Evolutionary conservation across 2,797 vertebrate species (phyloP).

Genomic region (Sphenopsis melanotis): DNA sequence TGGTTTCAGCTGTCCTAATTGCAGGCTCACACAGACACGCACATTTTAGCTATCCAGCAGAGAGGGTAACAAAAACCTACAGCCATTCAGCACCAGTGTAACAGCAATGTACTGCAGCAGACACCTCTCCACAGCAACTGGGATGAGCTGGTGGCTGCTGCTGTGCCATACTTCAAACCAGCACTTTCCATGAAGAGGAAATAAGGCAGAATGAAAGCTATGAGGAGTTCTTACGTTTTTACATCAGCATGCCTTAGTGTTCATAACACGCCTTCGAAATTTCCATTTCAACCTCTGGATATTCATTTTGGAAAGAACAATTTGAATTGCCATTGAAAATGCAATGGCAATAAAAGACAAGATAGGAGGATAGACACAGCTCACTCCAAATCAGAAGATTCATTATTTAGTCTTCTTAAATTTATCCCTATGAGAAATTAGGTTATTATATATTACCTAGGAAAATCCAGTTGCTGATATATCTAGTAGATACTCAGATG

Average conservation of each 20-base stretch:
- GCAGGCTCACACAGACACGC: neutral
- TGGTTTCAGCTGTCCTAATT: neutral
- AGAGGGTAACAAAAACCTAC: neutral
- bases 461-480: neutral
- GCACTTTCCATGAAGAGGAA: neutral
- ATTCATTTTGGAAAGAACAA: neutral
- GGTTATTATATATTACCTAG: neutral
- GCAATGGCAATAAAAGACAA: neutral
- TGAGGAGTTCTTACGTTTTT: neutral
- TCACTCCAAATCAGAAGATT: neutral
- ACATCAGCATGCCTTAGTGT: neutral
- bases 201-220: neutral
- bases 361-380: neutral
- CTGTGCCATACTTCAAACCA: neutral
- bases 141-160: neutral
- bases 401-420: neutral
- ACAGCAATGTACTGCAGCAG: neutral
- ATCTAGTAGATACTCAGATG: neutral
- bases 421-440: neutral
- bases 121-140: neutral
- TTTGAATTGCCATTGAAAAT: neutral
- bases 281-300: neutral
- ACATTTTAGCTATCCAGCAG: neutral
- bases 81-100: neutral
- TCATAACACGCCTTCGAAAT: fast-evolving